Percentiles rank a stretch among this genome's conserved stretches.
These are phyloP conservation scores for Zaprionus bogoriensis DNA, from an alignment of 2,888 invertebrate species.

Conservation along the genomic window DNA sequence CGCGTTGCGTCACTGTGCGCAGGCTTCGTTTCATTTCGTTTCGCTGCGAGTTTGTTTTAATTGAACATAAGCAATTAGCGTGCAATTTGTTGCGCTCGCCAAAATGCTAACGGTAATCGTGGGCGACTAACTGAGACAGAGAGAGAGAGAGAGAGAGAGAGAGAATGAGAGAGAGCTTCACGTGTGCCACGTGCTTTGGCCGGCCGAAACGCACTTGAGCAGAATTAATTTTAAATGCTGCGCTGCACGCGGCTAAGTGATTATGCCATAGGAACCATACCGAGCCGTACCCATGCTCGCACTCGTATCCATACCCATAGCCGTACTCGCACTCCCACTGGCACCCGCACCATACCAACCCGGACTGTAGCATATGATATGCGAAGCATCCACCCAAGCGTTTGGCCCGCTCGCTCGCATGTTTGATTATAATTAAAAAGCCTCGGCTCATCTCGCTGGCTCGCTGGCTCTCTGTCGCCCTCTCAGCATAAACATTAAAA, in stretches of 20 bases:
- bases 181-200: conserved; percentile 59
- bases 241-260: conserved; percentile 77
- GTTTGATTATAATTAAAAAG: conserved; percentile 78
- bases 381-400: conserved; percentile 32
- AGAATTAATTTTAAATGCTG: conserved; percentile 80
- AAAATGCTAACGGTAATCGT: conserved; percentile 61
- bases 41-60: conserved; percentile 58
- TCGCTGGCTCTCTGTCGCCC: conserved; percentile 17
- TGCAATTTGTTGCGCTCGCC: conserved; percentile 77
- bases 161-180: conserved; percentile 3
- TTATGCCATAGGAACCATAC: conserved; percentile 53
- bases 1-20: neutral
- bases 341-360: conserved; percentile 5
- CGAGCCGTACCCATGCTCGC: neutral
- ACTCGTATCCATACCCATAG: conserved; percentile 6
- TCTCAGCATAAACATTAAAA: conserved; percentile 70
- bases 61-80: conserved; percentile 80
- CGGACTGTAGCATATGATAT: conserved; percentile 1
- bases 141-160: neutral
- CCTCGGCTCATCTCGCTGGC: conserved; percentile 40
- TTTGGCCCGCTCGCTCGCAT: conserved; percentile 58
- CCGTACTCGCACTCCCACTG: neutral
- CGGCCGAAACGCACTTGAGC: conserved; percentile 76
- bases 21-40: conserved; percentile 14
- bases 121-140: neutral